Evolutionary conservation across 2,797 vertebrate species (phyloP).

Genomic region (Pelochelys cantorii): DNA sequence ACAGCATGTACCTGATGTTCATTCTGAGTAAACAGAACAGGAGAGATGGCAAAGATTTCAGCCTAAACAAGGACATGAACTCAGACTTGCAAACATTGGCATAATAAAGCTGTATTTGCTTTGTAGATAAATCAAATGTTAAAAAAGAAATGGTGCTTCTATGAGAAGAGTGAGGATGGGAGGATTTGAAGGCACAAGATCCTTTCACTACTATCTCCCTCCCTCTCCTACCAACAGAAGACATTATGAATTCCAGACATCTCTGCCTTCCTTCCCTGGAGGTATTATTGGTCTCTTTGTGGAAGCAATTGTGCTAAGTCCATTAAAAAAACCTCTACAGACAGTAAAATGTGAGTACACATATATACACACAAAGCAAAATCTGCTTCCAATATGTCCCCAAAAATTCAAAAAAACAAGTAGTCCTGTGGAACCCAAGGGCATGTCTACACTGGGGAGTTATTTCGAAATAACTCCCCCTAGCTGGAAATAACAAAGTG

Average conservation of each 20-base stretch:
- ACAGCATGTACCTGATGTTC: slow-evolving; percentile 50
- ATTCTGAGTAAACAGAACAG: slow-evolving; percentile 72
- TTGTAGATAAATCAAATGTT: slow-evolving; percentile 31
- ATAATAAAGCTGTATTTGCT: slow-evolving; percentile 62
- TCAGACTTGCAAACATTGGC: slow-evolving; percentile 64
- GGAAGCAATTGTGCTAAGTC: not conserved
- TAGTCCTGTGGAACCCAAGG: no score
- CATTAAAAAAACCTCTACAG: not conserved
- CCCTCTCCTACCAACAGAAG: not conserved
- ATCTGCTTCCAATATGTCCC: not conserved
- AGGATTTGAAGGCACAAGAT: slow-evolving; percentile 6
- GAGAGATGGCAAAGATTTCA: slow-evolving; percentile 59
- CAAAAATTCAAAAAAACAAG: not conserved
- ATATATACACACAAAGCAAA: not conserved
- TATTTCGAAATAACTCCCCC: no score
- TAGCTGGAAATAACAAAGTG: no score
- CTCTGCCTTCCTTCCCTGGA: not conserved
- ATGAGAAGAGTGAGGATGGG: accelerated
- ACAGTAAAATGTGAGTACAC: not conserved
- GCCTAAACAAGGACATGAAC: slow-evolving; percentile 50
- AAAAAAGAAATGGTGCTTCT: not conserved
- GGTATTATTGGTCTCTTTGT: not conserved
- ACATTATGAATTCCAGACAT: not conserved
- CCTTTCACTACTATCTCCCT: not conserved
- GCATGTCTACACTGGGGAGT: no score